A percentile compares a stretch with the other conserved stretches of the same genome.
phyloP scores from a whole-genome alignment of 2,888 invertebrate species.

The Timema cristinae region DNA sequence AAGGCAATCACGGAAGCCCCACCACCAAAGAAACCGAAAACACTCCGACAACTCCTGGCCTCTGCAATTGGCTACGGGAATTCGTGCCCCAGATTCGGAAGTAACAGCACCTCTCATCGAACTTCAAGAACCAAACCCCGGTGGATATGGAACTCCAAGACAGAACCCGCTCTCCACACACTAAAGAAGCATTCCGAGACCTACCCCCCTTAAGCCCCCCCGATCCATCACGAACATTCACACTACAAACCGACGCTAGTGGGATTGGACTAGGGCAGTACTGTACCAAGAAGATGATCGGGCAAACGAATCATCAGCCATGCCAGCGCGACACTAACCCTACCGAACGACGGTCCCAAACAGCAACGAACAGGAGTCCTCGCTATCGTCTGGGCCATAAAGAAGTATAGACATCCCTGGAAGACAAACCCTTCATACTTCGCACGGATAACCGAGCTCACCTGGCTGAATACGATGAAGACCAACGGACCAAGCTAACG shows the following conservation, averaged over 20 bases:
- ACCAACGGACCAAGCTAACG: no score
- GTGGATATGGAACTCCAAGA: neutral
- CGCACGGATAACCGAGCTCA: no score
- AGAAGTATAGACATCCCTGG: no score
- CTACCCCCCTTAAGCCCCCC: neutral
- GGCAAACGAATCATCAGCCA: no score
- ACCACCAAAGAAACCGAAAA: neutral
- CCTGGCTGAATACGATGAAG: no score
- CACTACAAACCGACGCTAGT: neutral
- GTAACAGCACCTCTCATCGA: neutral
- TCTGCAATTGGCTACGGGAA: neutral
- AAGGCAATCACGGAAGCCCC: neutral
- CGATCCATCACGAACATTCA: neutral
- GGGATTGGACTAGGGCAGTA: neutral
- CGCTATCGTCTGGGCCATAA: no score
- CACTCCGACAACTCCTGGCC: neutral
- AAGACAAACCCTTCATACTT: no score
- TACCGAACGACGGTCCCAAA: no score
- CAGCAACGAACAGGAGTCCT: no score
- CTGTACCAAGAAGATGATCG: neutral
- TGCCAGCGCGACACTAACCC: no score
- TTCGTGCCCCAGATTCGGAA: neutral
- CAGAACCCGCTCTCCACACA: neutral
- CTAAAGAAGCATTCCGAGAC: neutral
- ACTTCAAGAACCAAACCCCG: neutral